Conservation (phyloP, 2,113 vertebrate genomes). For the Siniperca knerii region DNA sequence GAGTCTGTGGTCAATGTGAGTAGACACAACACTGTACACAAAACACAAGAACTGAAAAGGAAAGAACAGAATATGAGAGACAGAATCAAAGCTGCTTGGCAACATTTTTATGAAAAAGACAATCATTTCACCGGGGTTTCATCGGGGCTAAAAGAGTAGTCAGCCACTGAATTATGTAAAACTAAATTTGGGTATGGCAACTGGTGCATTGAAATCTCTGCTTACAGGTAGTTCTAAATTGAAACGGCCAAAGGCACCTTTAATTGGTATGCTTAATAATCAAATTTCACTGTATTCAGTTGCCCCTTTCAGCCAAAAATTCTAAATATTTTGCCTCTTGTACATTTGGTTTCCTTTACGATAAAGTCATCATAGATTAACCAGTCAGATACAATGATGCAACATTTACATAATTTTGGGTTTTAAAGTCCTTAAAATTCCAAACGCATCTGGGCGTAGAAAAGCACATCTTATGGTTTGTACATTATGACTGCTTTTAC, state of each 20-base stretch:
- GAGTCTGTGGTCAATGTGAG: constrained; percentile 93
- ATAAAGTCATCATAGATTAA: neutral
- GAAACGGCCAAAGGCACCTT: neutral
- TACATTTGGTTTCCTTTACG: neutral
- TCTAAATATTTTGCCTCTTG: too few species aligned
- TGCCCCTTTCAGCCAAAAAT: too few species aligned
- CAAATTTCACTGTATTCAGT: neutral
- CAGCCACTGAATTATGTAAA: too few species aligned
- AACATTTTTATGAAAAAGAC: neutral
- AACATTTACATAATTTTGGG: neutral
- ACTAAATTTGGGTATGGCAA: too few species aligned
- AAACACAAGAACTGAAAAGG: neutral
- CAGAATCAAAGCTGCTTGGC: neutral
- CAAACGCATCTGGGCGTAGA: neutral
- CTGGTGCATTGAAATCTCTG: neutral
- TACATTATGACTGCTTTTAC: neutral
- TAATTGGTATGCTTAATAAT: neutral
- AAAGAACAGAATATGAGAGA: neutral
- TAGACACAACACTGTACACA: constrained; percentile 8
- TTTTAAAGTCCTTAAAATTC: neutral
- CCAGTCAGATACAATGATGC: neutral
- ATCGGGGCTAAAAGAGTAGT: neutral
- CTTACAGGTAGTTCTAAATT: neutral
- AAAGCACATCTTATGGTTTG: neutral
- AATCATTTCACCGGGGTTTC: neutral